Percentiles rank a stretch among this genome's conserved stretches.
Evolutionary conservation across 2,113 vertebrate genomes (phyloP).

Genomic region (Castor canadensis): DNA sequence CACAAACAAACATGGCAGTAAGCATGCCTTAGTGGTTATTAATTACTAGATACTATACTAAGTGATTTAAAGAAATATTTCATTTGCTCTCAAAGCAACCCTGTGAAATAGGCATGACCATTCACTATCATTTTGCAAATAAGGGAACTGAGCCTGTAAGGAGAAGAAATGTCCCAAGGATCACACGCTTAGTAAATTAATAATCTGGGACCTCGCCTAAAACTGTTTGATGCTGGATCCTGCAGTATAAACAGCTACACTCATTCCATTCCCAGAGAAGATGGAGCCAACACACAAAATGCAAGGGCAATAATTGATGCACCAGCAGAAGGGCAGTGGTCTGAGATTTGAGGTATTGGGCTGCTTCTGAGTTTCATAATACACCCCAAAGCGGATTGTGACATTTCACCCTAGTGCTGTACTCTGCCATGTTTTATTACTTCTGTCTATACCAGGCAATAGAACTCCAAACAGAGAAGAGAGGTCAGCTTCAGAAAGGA

Average conservation of each 20-base stretch:
- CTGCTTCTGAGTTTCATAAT: conserved; percentile 30
- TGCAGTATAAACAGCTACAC: not conserved
- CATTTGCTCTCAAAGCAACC: not conserved
- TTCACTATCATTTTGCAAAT: not conserved
- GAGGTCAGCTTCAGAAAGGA: conserved; percentile 73
- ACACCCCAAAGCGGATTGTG: not conserved
- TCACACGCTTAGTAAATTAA: not conserved
- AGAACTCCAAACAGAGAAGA: conserved; percentile 47
- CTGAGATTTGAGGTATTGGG: not conserved
- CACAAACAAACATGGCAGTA: not conserved
- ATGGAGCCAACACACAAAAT: not conserved
- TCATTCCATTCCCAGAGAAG: not conserved
- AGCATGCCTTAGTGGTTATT: not conserved
- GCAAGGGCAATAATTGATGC: not conserved
- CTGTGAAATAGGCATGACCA: not conserved
- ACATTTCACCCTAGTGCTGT: not conserved
- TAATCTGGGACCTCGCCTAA: not conserved
- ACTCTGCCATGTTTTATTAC: conserved; percentile 67
- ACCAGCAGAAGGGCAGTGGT: not conserved
- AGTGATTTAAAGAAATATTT: not conserved
- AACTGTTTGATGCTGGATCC: not conserved
- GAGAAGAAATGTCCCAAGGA: not conserved
- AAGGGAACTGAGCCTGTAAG: not conserved
- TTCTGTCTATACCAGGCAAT: conserved; percentile 54
- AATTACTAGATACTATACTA: not conserved